These are phyloP conservation scores for Agrochola lychnidis DNA, from an alignment of 2,888 invertebrate species.

Conservation along the genomic window DNA sequence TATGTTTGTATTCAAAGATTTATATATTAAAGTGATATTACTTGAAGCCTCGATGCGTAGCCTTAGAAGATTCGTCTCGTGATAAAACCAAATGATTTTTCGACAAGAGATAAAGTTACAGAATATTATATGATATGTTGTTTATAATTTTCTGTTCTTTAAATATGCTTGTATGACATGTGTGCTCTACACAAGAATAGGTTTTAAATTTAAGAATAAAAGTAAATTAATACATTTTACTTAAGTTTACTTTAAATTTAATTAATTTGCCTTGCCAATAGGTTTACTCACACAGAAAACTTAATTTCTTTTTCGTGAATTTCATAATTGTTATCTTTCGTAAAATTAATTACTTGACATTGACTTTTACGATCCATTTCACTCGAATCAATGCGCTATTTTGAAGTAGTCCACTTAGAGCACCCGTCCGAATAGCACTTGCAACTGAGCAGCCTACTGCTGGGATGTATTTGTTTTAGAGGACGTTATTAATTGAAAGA, in stretches of 20 bases:
- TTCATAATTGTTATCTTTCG: neutral
- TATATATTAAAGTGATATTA: slow-evolving; percentile 41
- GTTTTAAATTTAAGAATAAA: neutral
- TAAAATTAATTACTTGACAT: neutral
- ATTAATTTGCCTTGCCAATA: neutral
- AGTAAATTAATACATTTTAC: neutral
- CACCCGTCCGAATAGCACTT: no score
- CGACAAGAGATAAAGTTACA: neutral
- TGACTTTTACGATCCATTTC: neutral
- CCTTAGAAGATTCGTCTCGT: slow-evolving; percentile 6
- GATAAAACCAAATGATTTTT: slow-evolving; percentile 36
- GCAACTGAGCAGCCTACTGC: no score
- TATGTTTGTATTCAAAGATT: slow-evolving; percentile 28
- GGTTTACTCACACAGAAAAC: neutral
- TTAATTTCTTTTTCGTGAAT: neutral
- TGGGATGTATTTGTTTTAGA: no score
- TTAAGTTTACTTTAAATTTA: neutral
- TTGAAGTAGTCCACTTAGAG: no score
- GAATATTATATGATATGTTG: neutral
- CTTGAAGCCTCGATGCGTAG: slow-evolving; percentile 18
- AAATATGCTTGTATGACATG: neutral
- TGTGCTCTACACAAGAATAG: neutral
- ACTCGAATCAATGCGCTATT: neutral
- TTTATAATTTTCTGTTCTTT: neutral
- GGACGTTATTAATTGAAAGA: no score